A percentile compares a stretch with the other conserved stretches of the same genome.
Evolutionary conservation across 2,888 invertebrate genomes (phyloP).

Genomic region (Baccha elongata): DNA sequence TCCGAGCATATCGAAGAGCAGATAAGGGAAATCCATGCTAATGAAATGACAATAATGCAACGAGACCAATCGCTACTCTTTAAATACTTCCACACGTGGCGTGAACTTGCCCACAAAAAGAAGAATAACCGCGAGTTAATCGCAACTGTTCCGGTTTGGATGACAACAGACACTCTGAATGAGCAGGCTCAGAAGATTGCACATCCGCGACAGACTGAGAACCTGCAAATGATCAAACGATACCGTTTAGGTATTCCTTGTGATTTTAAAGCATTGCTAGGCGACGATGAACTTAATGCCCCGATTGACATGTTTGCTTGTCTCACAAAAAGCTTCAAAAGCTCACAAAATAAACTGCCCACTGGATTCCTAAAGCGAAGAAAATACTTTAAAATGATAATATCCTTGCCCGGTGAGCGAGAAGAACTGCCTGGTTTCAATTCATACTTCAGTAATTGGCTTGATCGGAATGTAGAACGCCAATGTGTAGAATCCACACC

Average conservation of each 20-base stretch:
- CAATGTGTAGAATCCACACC: not conserved
- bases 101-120: constrained; percentile 79
- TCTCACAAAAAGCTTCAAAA: constrained; percentile 71
- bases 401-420: constrained; percentile 77
- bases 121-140: constrained; percentile 83
- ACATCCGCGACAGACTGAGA: constrained; percentile 81
- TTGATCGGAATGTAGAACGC: constrained; percentile 71
- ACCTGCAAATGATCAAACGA: constrained; percentile 83
- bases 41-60: constrained; percentile 79
- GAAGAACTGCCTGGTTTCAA: constrained; percentile 78
- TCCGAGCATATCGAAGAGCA: constrained; percentile 77
- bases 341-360: constrained; percentile 54
- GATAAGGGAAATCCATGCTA: constrained; percentile 79
- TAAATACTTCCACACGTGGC: constrained; percentile 83
- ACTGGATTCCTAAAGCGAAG: constrained; percentile 75
- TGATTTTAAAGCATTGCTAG: constrained; percentile 76
- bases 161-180: constrained; percentile 79
- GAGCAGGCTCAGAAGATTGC: constrained; percentile 80
- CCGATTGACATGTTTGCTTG: constrained; percentile 77
- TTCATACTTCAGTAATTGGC: constrained; percentile 77
- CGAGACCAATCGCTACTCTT: constrained; percentile 79
- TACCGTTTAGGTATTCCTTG: constrained; percentile 82
- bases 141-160: constrained; percentile 84
- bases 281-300: constrained; percentile 37
- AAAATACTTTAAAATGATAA: constrained; percentile 78